Conservation (phyloP, 2,797 vertebrate genomes). For the Leptodactylus fallax region DNA sequence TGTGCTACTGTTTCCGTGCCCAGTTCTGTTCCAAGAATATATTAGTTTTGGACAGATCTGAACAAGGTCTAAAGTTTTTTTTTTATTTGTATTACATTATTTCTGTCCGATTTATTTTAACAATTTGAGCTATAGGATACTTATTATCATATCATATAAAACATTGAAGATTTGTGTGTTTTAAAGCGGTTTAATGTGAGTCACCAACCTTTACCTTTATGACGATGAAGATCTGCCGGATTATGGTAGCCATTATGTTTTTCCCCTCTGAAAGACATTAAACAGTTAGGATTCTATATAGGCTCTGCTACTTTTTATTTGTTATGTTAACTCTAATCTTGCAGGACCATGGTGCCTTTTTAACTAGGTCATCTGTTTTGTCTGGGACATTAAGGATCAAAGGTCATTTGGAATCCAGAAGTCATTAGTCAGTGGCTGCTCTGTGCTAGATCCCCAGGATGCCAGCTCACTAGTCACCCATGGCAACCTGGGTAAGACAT, state of each 20-base stretch:
- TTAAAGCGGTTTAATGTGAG: neutral
- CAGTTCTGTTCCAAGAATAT: neutral
- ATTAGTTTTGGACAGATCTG: neutral
- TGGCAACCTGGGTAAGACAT: conserved; percentile 76
- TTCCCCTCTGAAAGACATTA: conserved; percentile 23
- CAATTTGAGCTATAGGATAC: neutral
- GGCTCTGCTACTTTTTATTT: conserved; percentile 66
- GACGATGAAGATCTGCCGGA: neutral
- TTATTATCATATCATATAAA: neutral
- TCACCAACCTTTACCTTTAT: conserved; percentile 11
- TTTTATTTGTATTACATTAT: neutral
- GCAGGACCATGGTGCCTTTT: conserved; percentile 75
- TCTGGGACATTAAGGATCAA: conserved; percentile 80
- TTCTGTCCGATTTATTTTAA: neutral
- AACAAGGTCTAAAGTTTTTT: neutral
- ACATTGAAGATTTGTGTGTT: neutral
- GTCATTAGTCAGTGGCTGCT: conserved; percentile 83
- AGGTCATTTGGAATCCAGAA: conserved; percentile 84
- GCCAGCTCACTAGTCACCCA: conserved; percentile 82
- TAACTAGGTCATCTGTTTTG: conserved; percentile 78
- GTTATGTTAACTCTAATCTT: conserved; percentile 70
- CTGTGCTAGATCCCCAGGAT: conserved; percentile 81
- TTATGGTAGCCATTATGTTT: conserved; percentile 38
- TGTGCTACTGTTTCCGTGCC: neutral
- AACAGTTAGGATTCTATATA: conserved; percentile 57